Conservation (phyloP, 2,888 invertebrate species). For the Apotomis betuletana region DNA sequence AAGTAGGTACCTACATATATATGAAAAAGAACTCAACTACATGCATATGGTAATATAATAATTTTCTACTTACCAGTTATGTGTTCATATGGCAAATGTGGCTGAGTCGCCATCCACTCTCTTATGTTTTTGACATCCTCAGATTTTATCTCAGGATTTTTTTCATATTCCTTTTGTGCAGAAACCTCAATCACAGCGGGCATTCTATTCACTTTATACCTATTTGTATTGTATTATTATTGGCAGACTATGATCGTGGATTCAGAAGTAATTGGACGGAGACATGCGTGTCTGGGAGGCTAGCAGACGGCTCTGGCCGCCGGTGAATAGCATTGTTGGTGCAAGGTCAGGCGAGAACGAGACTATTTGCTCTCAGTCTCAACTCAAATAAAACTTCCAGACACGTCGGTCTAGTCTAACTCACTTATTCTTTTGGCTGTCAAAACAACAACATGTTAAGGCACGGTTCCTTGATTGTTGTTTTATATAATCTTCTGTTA, state of each 20-base stretch:
- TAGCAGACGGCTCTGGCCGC: conserved; percentile 9
- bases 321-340: conserved; percentile 32
- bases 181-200: conserved; percentile 47
- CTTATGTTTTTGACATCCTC: conserved; percentile 82
- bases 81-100: conserved; percentile 81
- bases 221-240: conserved; percentile 1
- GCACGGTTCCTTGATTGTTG: not conserved
- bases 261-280: conserved; percentile 24
- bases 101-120: conserved; percentile 85
- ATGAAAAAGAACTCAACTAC: not conserved
- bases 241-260: not conserved
- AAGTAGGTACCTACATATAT: too few species aligned
- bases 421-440: not conserved
- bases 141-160: conserved; percentile 81
- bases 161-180: conserved; percentile 77
- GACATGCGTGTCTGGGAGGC: conserved; percentile 33
- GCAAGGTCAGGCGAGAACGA: conserved; percentile 32
- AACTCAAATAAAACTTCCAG: not conserved
- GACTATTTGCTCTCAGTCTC: conserved; percentile 6
- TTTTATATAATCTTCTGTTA: too few species aligned
- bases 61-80: conserved; percentile 69
- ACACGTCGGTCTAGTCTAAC: not conserved
- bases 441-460: not conserved
- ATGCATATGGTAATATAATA: not conserved
- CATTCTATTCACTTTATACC: conserved; percentile 47